Evolutionary conservation across 1,140 invertebrate species (phyloP), one percentile per base, ranked within the genome.

Genomic region (Saccostrea cuccullata): DNA sequence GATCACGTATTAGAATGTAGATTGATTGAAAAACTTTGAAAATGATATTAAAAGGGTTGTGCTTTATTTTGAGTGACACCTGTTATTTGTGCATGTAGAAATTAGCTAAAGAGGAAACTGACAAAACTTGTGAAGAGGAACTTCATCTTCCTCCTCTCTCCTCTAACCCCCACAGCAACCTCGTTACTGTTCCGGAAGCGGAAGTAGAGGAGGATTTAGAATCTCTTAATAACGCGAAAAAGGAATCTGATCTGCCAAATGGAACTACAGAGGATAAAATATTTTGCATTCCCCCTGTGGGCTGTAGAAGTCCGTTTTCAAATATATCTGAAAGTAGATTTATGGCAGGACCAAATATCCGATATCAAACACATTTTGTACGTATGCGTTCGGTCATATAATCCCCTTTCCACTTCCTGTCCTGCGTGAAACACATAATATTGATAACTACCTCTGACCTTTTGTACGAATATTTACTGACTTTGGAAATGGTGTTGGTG

Each of bases 301-400:
- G 55, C 55, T 55, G 82, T 40, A 55, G 47, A 84, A 55, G 47
- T n/a, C 82, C 40, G 23, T 77, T 77, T 36, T 84, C 40, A n/a
- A 26, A 40, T 84, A 40, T 64, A 3, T 85, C 84, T 17, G 56
- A 85, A 20, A 85, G 84, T 64, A 85, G 47, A 85, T 85, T 85
- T 64, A 85, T 56, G 26, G 23, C 56, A 5, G 84, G 55, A 60
- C 47, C 47, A 36, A 56, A 60, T 40, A 23, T n/a, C 17, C 55
- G 55, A 85, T 85, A 60, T 47, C 55, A 85, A 58, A 47, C 84
- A 12, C 84, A 85, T 85, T 85, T 85, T 85, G 84, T 85, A 85
- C 55, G 84, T 85, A 60, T 85, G 30, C 30, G 40, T 20, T 5
- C 8, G n/a, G 47, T 20, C n/a, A 6, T 23, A 30, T 36, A 30